phyloP scores from a whole-genome alignment of 2,888 invertebrate genomes.

The Ceriagrion tenellum region DNA sequence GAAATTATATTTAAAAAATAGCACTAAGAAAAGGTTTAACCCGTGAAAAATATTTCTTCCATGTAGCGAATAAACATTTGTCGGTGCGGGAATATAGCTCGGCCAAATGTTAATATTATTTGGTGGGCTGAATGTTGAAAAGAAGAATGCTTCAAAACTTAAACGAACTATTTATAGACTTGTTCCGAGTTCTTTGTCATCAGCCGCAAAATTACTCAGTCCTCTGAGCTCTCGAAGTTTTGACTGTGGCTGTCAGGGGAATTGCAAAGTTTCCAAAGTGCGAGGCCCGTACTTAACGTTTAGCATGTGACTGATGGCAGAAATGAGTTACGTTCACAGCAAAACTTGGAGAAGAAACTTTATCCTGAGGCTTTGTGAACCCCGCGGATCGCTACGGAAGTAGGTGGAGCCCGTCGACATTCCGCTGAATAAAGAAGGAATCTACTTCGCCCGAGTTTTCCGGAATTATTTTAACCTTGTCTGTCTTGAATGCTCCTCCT shows the following conservation, averaged over 20 bases:
- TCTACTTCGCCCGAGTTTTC: neutral
- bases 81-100: too few species aligned
- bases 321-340: neutral
- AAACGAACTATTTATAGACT: too few species aligned
- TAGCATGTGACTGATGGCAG: neutral
- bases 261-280: neutral
- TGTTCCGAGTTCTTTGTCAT: too few species aligned
- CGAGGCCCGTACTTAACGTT: neutral
- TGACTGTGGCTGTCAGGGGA: neutral
- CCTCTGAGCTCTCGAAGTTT: neutral
- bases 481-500: neutral
- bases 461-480: neutral
- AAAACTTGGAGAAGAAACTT: neutral
- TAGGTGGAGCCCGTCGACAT: neutral
- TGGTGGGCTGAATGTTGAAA: too few species aligned
- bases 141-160: too few species aligned
- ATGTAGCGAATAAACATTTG: too few species aligned
- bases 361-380: neutral
- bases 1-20: too few species aligned
- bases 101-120: too few species aligned
- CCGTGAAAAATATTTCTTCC: too few species aligned
- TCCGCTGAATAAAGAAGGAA: neutral
- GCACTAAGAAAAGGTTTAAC: too few species aligned
- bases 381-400: neutral
- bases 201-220: too few species aligned